Conservation (phyloP, 2,113 vertebrate species). For the Falco punctatus region DNA sequence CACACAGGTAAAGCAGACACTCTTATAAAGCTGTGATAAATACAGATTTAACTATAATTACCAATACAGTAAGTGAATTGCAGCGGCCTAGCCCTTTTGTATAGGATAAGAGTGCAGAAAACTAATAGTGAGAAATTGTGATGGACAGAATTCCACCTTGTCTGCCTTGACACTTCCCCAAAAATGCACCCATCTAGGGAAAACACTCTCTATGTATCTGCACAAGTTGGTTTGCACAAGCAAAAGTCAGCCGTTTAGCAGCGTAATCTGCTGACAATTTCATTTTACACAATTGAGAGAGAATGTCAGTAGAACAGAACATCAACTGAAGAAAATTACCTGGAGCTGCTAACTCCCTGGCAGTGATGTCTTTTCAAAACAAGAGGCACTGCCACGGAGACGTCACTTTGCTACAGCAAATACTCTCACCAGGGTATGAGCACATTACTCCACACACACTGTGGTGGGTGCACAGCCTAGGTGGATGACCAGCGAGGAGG, state of each 20-base stretch:
- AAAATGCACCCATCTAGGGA: not conserved
- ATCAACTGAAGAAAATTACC: not conserved
- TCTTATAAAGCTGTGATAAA: not conserved
- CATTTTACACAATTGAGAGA: not conserved
- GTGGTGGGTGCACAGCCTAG: not conserved
- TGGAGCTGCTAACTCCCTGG: not conserved
- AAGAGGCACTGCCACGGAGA: not conserved
- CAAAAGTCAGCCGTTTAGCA: not conserved
- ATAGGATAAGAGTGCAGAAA: not conserved
- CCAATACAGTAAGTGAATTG: not conserved
- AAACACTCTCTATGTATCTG: not conserved
- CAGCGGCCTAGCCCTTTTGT: not conserved
- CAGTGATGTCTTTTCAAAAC: not conserved
- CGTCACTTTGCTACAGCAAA: accelerated
- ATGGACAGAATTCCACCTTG: not conserved
- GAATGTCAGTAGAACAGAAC: not conserved
- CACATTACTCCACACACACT: accelerated
- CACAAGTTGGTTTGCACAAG: not conserved
- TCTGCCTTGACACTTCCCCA: not conserved
- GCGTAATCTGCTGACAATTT: not conserved
- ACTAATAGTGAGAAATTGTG: not conserved
- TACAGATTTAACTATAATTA: not conserved
- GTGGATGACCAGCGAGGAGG: not conserved
- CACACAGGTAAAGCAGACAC: not conserved
- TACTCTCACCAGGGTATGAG: accelerated